phyloP scores from a whole-genome alignment of 2,113 vertebrate species.

The Glareola pratincola region DNA sequence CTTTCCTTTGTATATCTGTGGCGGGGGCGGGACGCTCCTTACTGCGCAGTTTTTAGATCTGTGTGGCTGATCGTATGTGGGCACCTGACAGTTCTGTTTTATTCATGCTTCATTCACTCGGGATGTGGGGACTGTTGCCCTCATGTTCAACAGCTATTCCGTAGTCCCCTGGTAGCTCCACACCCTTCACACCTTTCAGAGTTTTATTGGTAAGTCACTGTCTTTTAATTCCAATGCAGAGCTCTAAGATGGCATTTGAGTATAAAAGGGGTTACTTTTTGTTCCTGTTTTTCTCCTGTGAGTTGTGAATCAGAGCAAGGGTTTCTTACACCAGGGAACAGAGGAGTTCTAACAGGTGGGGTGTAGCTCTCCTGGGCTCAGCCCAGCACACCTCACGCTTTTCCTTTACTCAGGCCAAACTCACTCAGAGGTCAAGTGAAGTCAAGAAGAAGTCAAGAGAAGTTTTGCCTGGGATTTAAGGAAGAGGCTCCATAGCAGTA shows the following conservation, averaged over 20 bases:
- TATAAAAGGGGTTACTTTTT: neutral
- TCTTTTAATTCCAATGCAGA: neutral
- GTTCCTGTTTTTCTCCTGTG: neutral
- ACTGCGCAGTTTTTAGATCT: slow-evolving; percentile 16
- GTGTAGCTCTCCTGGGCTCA: neutral
- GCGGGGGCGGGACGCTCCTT: neutral
- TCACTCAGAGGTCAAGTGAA: slow-evolving; percentile 10
- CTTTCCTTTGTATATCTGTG: neutral
- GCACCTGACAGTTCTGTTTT: slow-evolving; percentile 40
- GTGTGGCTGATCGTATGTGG: neutral
- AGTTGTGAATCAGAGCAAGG: neutral
- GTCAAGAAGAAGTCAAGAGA: slow-evolving; percentile 5
- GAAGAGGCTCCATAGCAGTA: neutral
- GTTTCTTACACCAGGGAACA: neutral
- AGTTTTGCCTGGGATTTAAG: slow-evolving; percentile 20
- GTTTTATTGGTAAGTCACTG: neutral
- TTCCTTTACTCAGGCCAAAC: slow-evolving; percentile 7
- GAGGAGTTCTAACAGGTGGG: neutral
- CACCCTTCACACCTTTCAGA: neutral
- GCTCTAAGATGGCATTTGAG: neutral
- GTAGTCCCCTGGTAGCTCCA: neutral
- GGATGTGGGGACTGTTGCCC: slow-evolving; percentile 2
- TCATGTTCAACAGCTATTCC: neutral
- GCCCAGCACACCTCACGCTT: neutral
- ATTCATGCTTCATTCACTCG: slow-evolving; percentile 24